phyloP scores from a whole-genome alignment of 2,797 vertebrate genomes.

The Typhlichthys eigenmanni region DNA sequence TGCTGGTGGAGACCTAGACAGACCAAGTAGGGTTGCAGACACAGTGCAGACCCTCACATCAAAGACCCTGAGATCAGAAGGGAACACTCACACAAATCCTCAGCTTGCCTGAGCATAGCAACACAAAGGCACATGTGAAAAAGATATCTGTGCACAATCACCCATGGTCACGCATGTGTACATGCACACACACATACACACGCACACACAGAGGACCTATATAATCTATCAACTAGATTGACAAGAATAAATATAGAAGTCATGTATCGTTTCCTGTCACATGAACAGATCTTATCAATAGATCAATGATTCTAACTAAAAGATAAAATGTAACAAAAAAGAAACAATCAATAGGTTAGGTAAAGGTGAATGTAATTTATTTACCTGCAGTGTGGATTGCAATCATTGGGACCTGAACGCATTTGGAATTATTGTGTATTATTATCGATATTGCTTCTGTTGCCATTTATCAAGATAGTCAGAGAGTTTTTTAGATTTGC shows the following conservation, averaged over 20 bases:
- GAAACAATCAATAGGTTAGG: too few species aligned
- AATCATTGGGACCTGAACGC: too few species aligned
- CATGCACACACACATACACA: conserved; percentile 15
- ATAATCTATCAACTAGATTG: not conserved
- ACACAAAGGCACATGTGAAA: conserved; percentile 7
- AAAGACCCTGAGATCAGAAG: conserved; percentile 56
- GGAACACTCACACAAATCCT: conserved; percentile 28
- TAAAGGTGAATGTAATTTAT: too few species aligned
- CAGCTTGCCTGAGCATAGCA: conserved; percentile 6
- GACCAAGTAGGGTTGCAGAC: conserved; percentile 32
- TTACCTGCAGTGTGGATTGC: too few species aligned
- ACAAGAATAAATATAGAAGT: too few species aligned
- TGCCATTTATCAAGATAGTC: not conserved
- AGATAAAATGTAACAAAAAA: too few species aligned
- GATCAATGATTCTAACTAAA: too few species aligned
- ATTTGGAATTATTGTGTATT: too few species aligned
- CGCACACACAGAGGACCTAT: not conserved
- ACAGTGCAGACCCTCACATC: conserved; percentile 47
- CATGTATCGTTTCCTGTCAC: too few species aligned
- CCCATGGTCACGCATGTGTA: conserved; percentile 17
- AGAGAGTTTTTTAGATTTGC: not conserved
- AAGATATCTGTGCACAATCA: not conserved
- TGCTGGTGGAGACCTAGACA: conserved; percentile 26
- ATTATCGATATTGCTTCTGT: not conserved
- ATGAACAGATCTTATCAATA: too few species aligned